phyloP scores from a whole-genome alignment of 2,113 vertebrate genomes.

The Brachirus orientalis region DNA sequence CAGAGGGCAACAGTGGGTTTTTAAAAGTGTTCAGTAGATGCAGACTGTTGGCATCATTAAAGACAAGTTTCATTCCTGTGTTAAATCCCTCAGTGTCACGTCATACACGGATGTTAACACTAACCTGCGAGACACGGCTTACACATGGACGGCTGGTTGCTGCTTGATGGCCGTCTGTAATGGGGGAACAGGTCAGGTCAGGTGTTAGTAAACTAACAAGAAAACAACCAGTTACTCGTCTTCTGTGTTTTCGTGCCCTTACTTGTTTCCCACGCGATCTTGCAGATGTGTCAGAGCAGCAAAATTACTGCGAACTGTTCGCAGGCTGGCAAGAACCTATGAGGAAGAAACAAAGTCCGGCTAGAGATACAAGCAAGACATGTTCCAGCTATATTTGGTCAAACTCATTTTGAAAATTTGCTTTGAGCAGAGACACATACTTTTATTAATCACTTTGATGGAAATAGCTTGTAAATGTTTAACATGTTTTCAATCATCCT shows the following conservation, averaged over 20 bases:
- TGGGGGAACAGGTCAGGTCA: constrained; percentile 9
- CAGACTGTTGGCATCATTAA: no score
- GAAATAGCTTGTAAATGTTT: no score
- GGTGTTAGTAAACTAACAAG: constrained; percentile 12
- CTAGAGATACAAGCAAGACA: not conserved
- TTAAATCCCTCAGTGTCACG: not conserved
- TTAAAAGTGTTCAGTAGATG: no score
- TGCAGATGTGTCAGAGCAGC: constrained; percentile 84
- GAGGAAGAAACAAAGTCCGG: not conserved
- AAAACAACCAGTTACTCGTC: constrained; percentile 1
- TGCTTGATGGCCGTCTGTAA: constrained; percentile 77
- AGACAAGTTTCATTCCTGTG: not conserved
- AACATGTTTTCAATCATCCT: no score
- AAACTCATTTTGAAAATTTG: no score
- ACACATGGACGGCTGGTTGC: constrained; percentile 76
- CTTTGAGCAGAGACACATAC: no score
- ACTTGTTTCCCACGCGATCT: constrained; percentile 74
- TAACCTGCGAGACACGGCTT: constrained; percentile 85
- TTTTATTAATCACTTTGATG: not conserved
- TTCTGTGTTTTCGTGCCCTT: constrained; percentile 21
- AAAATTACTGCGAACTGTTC: constrained; percentile 89
- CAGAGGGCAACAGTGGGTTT: no score
- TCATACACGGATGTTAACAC: constrained; percentile 31
- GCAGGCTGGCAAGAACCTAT: constrained; percentile 92
- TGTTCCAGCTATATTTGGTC: not conserved